phyloP scores from a whole-genome alignment of 2,797 vertebrate genomes.

The Anniella stebbinsi region DNA sequence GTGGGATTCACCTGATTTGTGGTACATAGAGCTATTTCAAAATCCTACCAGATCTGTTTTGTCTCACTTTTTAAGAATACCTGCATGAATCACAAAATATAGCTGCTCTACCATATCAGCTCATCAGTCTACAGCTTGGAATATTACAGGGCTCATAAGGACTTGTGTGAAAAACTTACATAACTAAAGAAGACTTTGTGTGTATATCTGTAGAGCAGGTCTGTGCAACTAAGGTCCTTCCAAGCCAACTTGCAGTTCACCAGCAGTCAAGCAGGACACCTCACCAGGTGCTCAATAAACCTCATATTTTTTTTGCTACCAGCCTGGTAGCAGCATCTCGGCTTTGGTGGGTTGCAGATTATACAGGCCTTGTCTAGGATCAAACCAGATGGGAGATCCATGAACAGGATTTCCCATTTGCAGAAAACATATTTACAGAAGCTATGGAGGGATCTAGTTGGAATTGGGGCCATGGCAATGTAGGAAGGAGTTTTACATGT shows the following conservation, averaged over 20 bases:
- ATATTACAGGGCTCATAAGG: not conserved
- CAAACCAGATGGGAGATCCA: not conserved
- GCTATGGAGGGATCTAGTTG: not conserved
- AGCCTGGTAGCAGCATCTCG: too few species aligned
- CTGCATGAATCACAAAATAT: constrained; percentile 3
- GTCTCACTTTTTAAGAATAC: not conserved
- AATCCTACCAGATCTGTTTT: constrained; percentile 13
- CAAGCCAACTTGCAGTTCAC: too few species aligned
- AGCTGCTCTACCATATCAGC: not conserved
- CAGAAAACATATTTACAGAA: not conserved
- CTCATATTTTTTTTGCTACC: not conserved
- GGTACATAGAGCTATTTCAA: not conserved
- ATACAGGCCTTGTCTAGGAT: not conserved
- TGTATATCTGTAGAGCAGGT: not conserved
- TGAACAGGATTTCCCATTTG: not conserved
- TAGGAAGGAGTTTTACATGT: not conserved
- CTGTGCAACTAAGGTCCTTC: not conserved
- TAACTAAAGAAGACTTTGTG: not conserved
- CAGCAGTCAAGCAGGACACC: too few species aligned
- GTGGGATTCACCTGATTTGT: not conserved
- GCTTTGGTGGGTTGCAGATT: not conserved
- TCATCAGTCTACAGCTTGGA: not conserved
- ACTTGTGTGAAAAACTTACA: not conserved
- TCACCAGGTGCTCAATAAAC: not conserved
- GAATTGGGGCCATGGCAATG: not conserved